Evolutionary conservation across 1,140 invertebrate species (phyloP).

Genomic region (Sycobia sp.): DNA sequence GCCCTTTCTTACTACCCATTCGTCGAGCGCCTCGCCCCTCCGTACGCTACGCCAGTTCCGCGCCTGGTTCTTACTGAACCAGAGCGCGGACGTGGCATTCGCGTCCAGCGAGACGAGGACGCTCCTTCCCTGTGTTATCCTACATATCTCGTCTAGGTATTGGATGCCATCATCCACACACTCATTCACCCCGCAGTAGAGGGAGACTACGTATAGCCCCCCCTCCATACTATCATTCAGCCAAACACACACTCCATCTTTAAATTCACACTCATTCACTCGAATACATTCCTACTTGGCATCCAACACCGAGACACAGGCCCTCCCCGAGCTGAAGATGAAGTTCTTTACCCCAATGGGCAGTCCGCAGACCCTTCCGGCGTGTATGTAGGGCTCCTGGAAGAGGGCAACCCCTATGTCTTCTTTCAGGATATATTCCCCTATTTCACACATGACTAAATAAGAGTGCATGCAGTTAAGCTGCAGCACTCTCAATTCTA

Average conservation of each 20-base stretch:
- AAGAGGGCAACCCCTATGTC: neutral
- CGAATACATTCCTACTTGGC: neutral
- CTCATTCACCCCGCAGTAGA: conserved; percentile 23
- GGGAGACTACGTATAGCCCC: conserved; percentile 17
- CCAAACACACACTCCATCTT: conserved; percentile 28
- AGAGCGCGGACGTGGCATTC: conserved; percentile 33
- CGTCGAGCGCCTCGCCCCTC: neutral
- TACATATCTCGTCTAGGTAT: conserved; percentile 18
- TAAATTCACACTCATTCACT: conserved; percentile 34
- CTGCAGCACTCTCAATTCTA: neutral
- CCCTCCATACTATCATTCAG: conserved; percentile 24
- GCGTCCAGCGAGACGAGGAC: conserved; percentile 31
- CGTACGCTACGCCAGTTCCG: neutral
- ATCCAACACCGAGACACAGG: neutral
- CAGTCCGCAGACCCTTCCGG: neutral
- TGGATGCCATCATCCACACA: conserved; percentile 1
- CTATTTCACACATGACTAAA: neutral
- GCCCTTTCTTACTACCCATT: neutral
- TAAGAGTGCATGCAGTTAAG: neutral
- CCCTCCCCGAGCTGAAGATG: neutral
- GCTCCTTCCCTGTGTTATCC: neutral
- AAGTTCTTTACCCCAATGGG: neutral
- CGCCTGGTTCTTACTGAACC: conserved; percentile 5
- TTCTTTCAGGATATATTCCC: neutral
- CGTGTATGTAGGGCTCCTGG: neutral